phyloP scores from a whole-genome alignment of 2,797 vertebrate species.

The Scleropages formosus region DNA sequence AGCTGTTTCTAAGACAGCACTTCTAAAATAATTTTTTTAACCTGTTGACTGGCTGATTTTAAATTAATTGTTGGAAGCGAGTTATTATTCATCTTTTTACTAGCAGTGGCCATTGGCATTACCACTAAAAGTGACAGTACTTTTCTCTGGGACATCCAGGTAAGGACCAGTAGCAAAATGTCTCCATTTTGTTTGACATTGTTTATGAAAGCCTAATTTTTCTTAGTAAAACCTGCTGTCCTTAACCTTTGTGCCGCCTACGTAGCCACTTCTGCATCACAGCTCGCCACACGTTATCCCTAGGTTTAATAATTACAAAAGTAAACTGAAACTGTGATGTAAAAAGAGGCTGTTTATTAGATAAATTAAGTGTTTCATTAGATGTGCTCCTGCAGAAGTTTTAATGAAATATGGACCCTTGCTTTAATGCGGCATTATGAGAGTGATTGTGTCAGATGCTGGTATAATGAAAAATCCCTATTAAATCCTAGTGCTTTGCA shows the following conservation, averaged over 20 bases:
- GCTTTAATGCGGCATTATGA: constrained; percentile 5
- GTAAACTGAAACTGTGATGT: constrained; percentile 9
- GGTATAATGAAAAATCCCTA: background rate
- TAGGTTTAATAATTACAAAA: background rate
- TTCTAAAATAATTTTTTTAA: constrained; percentile 27
- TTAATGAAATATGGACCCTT: background rate
- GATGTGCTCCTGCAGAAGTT: background rate
- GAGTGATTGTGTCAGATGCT: background rate
- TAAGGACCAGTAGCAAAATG: too few species aligned
- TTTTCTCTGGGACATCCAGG: too few species aligned
- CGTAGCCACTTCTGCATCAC: too few species aligned
- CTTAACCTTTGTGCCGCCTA: too few species aligned
- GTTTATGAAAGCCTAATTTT: too few species aligned
- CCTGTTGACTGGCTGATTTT: background rate
- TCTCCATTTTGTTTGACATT: too few species aligned
- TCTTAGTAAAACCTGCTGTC: too few species aligned
- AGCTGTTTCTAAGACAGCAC: background rate
- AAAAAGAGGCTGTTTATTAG: background rate
- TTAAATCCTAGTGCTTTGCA: background rate
- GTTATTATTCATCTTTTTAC: too few species aligned
- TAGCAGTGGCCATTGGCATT: too few species aligned
- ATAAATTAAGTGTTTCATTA: constrained; percentile 1
- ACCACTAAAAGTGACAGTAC: too few species aligned
- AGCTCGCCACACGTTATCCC: background rate
- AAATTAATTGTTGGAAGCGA: too few species aligned